Evolutionary conservation across 2,113 vertebrate genomes (phyloP).

Genomic region (Blennius ocellaris): DNA sequence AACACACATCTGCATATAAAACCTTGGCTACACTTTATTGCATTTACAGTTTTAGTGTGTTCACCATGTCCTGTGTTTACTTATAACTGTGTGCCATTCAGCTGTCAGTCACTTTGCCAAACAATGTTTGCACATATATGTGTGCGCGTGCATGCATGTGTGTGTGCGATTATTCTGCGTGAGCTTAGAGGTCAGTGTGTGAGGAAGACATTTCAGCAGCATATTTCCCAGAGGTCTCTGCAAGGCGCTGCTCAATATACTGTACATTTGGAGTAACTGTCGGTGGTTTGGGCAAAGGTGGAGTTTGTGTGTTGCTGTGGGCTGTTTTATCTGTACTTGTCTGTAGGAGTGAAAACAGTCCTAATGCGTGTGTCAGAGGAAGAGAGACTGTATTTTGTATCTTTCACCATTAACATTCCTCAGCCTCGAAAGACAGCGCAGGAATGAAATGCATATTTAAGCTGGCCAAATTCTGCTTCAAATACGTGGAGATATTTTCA

Average conservation of each 20-base stretch:
- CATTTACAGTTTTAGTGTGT: conserved; percentile 43
- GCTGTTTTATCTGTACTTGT: conserved; percentile 33
- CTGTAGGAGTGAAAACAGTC: not conserved
- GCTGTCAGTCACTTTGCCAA: conserved; percentile 62
- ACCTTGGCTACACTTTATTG: conserved; percentile 9
- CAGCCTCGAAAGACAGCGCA: conserved; percentile 28
- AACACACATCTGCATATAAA: conserved; percentile 2
- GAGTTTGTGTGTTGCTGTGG: conserved; percentile 13
- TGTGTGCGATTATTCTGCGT: conserved; percentile 58
- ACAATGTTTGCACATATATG: conserved; percentile 35
- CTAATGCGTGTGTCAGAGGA: conserved; percentile 19
- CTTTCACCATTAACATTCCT: conserved; percentile 36
- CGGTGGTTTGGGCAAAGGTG: conserved; percentile 25
- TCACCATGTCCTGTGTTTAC: conserved; percentile 71
- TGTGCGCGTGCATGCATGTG: conserved; percentile 36
- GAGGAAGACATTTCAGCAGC: conserved; percentile 57
- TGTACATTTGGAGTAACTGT: conserved; percentile 22
- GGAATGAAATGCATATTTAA: conserved; percentile 47
- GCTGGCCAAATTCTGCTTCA: conserved; percentile 33
- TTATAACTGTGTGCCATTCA: conserved; percentile 51
- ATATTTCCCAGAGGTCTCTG: conserved; percentile 71
- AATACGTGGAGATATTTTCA: conserved; percentile 28
- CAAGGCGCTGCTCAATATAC: conserved; percentile 63
- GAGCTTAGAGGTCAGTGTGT: conserved; percentile 65
- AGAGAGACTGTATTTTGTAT: conserved; percentile 8